Evolutionary conservation across 1,140 invertebrate species (phyloP), one percentile per base, ranked within the genome.

Genomic region (Orchesella cincta): DNA sequence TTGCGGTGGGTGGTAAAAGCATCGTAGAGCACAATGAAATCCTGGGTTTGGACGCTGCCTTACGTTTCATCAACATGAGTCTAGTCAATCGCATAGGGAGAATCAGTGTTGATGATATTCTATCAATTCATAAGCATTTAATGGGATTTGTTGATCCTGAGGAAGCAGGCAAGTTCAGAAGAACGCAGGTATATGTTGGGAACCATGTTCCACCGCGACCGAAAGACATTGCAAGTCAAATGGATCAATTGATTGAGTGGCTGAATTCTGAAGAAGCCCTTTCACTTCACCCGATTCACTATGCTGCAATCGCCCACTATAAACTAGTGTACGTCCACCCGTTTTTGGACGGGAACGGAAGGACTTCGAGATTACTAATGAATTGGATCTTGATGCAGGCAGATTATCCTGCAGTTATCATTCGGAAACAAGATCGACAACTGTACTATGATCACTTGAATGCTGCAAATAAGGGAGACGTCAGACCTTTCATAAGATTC

Each of bases 21-120:
- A 92, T 99, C 35, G 89, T 95, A 78, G 97, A 99, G 84, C 97
- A 99, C 84, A 98, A 98, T 88, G 97, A 99, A 87, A 94, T 97
- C 83, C 86, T 97, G 33, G 94, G 95, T 74, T 86, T 99, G 84
- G 96, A 99, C 87, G 90, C 94, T 33, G 97, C 97, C 1, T 91
- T 99, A 88, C 95, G 96, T 83, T 99, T 93, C 85, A 92, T 99
- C 16, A 99, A 99, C 86, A 83, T 83, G 34, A 84, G 85, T 31
- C 85, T 85, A 26, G 86, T 87, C 78, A 85, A 85, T 67, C 89
- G 90, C 82, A 87, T 93, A 57, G 89, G 93, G 46, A 86, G 86
- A 74, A 92, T 96, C 23, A 90, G 89, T 2, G 86, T 97, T 52
- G 89, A 93, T 73, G 95, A 98, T 84, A 94, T 99, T 76, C 85